Conservation (phyloP, 2,888 invertebrate genomes). For the Leptopilina myrica region DNA sequence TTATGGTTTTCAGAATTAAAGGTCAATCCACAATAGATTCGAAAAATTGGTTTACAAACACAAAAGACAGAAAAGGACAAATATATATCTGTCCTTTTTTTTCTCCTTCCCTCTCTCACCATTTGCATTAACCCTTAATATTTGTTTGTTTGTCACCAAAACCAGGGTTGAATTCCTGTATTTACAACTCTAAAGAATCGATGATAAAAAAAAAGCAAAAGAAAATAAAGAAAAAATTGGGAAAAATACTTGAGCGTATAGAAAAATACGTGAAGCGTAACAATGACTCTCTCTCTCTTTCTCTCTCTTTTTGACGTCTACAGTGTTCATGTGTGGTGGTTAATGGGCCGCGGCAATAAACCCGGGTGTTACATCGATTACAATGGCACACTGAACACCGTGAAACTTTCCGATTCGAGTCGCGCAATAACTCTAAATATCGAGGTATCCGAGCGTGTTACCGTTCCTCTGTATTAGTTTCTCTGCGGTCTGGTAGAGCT, state of each 20-base stretch:
- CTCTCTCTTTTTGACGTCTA: background rate
- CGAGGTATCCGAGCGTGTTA: slow-evolving; percentile 64
- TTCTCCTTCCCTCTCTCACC: too few species aligned
- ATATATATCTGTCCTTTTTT: too few species aligned
- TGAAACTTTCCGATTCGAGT: slow-evolving; percentile 63
- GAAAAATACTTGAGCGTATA: background rate
- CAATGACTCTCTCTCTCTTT: background rate
- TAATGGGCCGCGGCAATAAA: slow-evolving; percentile 67
- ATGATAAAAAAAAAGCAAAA: too few species aligned
- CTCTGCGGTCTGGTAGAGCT: slow-evolving; percentile 46
- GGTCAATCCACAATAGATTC: too few species aligned
- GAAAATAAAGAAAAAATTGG: slow-evolving; percentile 11
- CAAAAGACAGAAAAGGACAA: too few species aligned
- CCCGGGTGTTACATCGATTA: slow-evolving; percentile 67
- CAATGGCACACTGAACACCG: slow-evolving; percentile 51
- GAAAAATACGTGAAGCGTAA: background rate
- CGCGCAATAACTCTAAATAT: slow-evolving; percentile 71
- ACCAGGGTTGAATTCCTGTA: too few species aligned
- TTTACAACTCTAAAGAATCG: too few species aligned
- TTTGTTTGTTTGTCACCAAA: too few species aligned
- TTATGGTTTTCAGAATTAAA: too few species aligned
- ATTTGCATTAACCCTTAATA: too few species aligned
- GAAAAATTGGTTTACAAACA: too few species aligned
- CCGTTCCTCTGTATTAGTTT: slow-evolving; percentile 66
- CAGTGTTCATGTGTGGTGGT: slow-evolving; percentile 49